phyloP scores from a whole-genome alignment of 2,888 invertebrate genomes.

The Apamea sordens region DNA sequence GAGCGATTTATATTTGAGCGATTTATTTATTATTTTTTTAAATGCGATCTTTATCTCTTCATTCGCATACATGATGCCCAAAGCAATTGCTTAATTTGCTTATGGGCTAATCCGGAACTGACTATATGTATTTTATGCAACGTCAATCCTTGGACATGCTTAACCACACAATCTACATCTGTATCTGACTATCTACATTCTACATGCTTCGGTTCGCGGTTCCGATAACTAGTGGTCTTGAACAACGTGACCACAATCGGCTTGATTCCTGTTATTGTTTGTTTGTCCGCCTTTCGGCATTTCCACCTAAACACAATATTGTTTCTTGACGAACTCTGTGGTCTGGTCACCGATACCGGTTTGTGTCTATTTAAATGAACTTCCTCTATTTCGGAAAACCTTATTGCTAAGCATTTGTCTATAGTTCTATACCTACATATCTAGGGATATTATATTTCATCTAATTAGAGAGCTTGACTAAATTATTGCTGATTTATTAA shows the following conservation, averaged over 20 bases:
- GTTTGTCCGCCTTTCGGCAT: not conserved
- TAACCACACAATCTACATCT: not conserved
- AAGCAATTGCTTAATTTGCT: too few species aligned
- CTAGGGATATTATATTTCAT: not conserved
- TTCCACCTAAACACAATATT: constrained; percentile 6
- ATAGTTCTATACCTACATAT: not conserved
- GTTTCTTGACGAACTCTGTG: constrained; percentile 4
- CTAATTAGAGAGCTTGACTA: not conserved
- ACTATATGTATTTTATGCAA: not conserved
- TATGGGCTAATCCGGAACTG: too few species aligned
- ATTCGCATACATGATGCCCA: too few species aligned
- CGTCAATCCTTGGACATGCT: not conserved
- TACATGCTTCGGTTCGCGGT: constrained; percentile 20
- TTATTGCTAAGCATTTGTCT: not conserved
- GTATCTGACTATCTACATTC: not conserved
- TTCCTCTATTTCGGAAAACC: not conserved
- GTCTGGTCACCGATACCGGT: constrained; percentile 1
- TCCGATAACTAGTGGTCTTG: constrained; percentile 17
- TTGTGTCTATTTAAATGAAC: constrained; percentile 2
- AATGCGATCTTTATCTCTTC: too few species aligned
- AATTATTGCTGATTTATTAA: not conserved
- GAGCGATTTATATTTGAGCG: too few species aligned
- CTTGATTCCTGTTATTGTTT: constrained; percentile 14
- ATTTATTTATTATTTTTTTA: too few species aligned
- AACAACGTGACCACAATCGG: constrained; percentile 35